These are phyloP conservation scores for Tachycineta bicolor DNA, from an alignment of 2,113 vertebrate genomes.

Conservation along the genomic window DNA sequence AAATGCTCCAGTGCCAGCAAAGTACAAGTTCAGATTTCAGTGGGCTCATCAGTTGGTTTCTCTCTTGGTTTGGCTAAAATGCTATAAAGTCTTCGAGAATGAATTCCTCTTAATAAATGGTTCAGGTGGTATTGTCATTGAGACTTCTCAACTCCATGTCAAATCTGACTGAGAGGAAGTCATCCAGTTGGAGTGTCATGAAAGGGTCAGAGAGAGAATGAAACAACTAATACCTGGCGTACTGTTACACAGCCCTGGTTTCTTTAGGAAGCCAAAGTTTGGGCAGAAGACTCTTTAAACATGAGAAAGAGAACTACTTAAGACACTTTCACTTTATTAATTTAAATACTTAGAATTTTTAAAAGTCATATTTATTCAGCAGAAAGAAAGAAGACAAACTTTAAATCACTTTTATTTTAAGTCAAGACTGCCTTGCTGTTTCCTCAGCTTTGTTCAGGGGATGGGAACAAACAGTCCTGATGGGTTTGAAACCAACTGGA, in stretches of 20 bases:
- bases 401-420: not conserved
- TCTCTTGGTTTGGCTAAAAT: not conserved
- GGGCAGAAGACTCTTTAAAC: not conserved
- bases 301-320: not conserved
- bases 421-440: not conserved
- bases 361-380: not conserved
- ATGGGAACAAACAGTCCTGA: not conserved
- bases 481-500: not conserved
- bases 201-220: not conserved
- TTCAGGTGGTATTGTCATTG: not conserved
- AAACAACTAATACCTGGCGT: not conserved
- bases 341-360: not conserved
- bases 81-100: not conserved
- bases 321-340: not conserved
- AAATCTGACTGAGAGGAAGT: not conserved
- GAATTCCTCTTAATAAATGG: not conserved
- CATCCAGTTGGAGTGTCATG: not conserved
- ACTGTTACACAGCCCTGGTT: not conserved
- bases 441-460: not conserved
- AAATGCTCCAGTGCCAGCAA: not conserved
- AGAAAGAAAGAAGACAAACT: not conserved
- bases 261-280: not conserved
- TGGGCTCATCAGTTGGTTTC: rapidly evolving
- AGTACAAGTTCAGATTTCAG: not conserved
- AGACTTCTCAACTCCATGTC: not conserved